Evolutionary conservation across 2,888 invertebrate genomes (phyloP).

Genomic region (Eristalinus aeneus): DNA sequence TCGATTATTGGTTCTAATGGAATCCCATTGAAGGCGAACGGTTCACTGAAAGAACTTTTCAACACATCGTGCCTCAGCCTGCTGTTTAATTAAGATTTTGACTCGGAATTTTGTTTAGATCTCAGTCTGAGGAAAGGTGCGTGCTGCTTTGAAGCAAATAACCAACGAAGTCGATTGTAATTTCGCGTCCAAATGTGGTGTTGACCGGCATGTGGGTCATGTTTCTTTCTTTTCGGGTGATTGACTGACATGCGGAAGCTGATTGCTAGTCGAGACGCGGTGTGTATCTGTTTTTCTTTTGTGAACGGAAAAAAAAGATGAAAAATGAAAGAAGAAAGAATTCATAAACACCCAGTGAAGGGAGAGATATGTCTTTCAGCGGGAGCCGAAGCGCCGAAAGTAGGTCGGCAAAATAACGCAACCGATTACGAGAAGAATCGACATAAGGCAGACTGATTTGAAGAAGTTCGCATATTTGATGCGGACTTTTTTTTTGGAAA

Average conservation of each 20-base stretch:
- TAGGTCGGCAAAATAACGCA: not conserved
- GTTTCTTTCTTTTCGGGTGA: conserved; percentile 51
- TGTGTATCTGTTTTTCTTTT: conserved; percentile 18
- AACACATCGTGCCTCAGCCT: conserved; percentile 13
- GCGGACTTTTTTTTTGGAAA: not conserved
- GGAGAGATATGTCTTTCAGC: not conserved
- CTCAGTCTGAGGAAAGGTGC: conserved; percentile 29
- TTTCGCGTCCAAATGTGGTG: conserved; percentile 54
- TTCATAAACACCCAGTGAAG: conserved; percentile 8
- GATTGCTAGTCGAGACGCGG: conserved; percentile 18
- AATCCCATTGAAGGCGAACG: conserved; percentile 42
- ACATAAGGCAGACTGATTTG: not conserved
- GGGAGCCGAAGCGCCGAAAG: not conserved
- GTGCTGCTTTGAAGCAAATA: not conserved
- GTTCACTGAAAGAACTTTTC: conserved; percentile 54
- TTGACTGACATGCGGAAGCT: conserved; percentile 66
- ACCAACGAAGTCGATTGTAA: not conserved
- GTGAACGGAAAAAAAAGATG: not conserved
- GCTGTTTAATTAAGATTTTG: conserved; percentile 51
- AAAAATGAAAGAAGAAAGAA: not conserved
- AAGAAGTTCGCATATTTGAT: not conserved
- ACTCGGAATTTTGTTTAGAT: conserved; percentile 57
- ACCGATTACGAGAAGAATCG: not conserved
- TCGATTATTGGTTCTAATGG: conserved; percentile 58
- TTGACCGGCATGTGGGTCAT: conserved; percentile 53